These are phyloP conservation scores for Aselliscus stoliczkanus DNA, from an alignment of 2,797 vertebrate genomes.

Conservation along the genomic window DNA sequence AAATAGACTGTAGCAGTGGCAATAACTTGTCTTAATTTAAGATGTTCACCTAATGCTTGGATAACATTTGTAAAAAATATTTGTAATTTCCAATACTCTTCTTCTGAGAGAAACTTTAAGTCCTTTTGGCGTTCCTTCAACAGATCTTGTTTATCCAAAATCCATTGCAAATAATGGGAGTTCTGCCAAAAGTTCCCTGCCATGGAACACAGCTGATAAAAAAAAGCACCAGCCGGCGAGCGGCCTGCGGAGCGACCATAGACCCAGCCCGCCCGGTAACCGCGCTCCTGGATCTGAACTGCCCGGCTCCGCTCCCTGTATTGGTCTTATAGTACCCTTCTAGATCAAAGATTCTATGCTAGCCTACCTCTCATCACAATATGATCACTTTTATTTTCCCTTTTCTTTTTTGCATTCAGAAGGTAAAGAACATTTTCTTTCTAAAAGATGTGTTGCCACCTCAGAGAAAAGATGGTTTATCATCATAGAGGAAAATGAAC, in stretches of 20 bases:
- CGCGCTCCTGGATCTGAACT: no score
- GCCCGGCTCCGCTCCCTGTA: no score
- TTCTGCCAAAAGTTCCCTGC: no score
- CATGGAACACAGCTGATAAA: no score
- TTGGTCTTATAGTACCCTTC: no score
- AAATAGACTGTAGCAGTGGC: conserved; percentile 99
- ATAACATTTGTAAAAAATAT: conserved; percentile 99
- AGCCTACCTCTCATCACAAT: background rate
- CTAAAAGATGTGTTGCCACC: background rate
- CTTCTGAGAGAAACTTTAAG: conserved; percentile 96
- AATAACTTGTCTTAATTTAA: conserved; percentile 99
- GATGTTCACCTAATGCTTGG: conserved; percentile 97
- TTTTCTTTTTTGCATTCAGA: background rate
- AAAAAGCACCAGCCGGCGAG: no score
- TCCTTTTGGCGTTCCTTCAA: conserved; percentile 99
- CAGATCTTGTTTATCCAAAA: conserved; percentile 99
- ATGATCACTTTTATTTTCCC: background rate
- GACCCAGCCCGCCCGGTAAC: no score
- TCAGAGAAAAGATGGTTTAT: background rate
- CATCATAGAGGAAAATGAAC: background rate
- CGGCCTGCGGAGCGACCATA: no score
- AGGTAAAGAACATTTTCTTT: background rate
- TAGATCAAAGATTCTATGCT: background rate
- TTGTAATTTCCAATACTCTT: conserved; percentile 99
- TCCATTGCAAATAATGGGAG: conserved; percentile 99